phyloP scores from a whole-genome alignment of 2,113 vertebrate genomes.

The Pollachius pollachius region DNA sequence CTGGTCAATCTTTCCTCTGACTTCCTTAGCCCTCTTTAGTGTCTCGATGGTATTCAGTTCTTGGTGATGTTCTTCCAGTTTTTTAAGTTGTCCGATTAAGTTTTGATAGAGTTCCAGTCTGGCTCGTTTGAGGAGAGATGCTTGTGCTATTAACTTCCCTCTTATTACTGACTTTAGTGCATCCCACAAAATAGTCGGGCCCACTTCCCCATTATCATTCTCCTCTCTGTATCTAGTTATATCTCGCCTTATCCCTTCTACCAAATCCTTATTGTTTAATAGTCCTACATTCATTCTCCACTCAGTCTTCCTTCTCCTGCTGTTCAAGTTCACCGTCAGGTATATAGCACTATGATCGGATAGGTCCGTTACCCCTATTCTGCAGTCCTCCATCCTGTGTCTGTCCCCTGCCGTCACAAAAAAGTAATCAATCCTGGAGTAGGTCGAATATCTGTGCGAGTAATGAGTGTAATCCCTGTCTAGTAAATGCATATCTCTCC shows the following conservation, averaged over 20 bases:
- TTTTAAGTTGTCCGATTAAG: no score
- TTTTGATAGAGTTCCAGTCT: no score
- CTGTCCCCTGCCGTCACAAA: not conserved
- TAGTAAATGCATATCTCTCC: not conserved
- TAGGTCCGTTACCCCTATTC: not conserved
- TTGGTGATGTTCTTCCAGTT: no score
- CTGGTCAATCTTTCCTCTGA: no score
- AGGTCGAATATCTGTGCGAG: not conserved
- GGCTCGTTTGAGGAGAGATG: not conserved
- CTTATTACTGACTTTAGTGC: not conserved
- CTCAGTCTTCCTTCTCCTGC: not conserved
- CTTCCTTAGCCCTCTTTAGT: no score
- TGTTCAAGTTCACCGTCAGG: no score
- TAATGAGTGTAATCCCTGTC: not conserved
- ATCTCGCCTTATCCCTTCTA: not conserved
- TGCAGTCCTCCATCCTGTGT: not conserved
- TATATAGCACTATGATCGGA: not conserved
- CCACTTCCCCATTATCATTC: conserved; percentile 1
- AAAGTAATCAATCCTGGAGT: not conserved
- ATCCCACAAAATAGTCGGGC: not conserved
- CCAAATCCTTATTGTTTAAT: not conserved
- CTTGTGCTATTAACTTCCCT: no score
- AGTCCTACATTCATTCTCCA: not conserved
- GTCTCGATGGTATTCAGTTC: no score
- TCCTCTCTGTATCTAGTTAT: not conserved